Base-by-base conservation (phyloP, 2,797 vertebrate genomes). In the Urophycis tenuis region DNA sequence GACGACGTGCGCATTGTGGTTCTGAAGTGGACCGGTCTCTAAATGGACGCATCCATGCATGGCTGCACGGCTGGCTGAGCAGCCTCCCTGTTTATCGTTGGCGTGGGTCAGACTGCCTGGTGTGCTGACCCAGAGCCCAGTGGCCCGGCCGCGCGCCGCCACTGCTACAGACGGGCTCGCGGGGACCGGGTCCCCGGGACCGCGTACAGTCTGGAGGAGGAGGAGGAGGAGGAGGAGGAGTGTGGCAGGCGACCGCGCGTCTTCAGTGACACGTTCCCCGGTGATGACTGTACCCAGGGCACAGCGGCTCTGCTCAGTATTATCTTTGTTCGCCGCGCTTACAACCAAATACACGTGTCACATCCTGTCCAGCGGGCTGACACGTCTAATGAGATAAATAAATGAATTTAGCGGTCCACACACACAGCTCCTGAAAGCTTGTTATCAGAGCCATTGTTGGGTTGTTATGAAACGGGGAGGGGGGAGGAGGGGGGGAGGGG, bases 371-470 rank as follows among this genome's bases (percentile, higher is more conserved):
- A 90, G 93, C 83, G 77, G 89, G 87, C 88, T 75, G 73, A 80
- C 88, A 80, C 94, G 86, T 94, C 92, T 96, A 95, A 95, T 95
- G 93, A 98, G 96, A 95, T 94, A 96, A 96, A 97, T 96, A 95
- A 96, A 96, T 96, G 94, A 95, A 95, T 96, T 96, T 96, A 94
- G 87, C 91, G 92, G 93, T 92, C 95, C n/a, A 94, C 87, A 95
- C 95, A 95, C 95, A 94, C 92, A 90, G 93, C 94, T 94, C 95
- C 91, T 89, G 94, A 96, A 96, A 93, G 93, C 95, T 94, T 96
- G 95, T 98, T 97, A 96, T 95, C 95, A 93, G 95, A 95, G 95
- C 95, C 94, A 96, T 96, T 96, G 95, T 96, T 94, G 94, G 93
- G 94, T 94, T 95, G 94, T 95, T 95, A 93, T 95, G 95, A 96